phyloP scores from a whole-genome alignment of 2,888 invertebrate species.

The Agrotis clavis region DNA sequence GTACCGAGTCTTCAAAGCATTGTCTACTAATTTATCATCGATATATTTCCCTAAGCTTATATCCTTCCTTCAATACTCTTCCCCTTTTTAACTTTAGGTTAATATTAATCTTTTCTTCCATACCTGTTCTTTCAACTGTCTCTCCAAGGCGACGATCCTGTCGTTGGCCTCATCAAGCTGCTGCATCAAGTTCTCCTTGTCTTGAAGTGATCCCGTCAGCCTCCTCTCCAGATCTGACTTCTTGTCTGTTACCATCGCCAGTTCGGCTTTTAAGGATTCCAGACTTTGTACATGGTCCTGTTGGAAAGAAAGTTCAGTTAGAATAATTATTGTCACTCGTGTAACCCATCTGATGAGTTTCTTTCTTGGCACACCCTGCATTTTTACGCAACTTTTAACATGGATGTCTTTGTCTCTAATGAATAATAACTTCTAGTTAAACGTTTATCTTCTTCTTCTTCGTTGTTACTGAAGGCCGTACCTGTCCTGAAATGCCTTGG shows the following conservation, averaged over 20 bases:
- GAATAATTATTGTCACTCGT: too few relatives aligned
- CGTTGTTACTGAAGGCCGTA: too few relatives aligned
- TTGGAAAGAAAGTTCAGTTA: constrained; percentile 21
- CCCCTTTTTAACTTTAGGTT: too few relatives aligned
- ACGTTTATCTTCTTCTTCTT: too few relatives aligned
- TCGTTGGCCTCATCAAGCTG: constrained; percentile 98
- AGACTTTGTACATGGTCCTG: constrained; percentile 97
- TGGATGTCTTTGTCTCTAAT: too few relatives aligned
- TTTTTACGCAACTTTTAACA: too few relatives aligned
- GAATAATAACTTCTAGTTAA: too few relatives aligned
- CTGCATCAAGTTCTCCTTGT: constrained; percentile 95
- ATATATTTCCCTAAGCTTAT: background rate
- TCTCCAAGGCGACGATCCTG: constrained; percentile 96
- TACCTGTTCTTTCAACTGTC: constrained; percentile 96
- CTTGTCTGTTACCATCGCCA: constrained; percentile 95
- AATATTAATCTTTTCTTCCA: constrained; percentile 37
- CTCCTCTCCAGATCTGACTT: constrained; percentile 96
- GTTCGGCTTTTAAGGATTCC: constrained; percentile 96
- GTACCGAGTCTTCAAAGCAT: too few relatives aligned
- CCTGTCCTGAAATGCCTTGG: too few relatives aligned
- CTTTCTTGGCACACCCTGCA: too few relatives aligned
- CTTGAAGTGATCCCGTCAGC: constrained; percentile 94
- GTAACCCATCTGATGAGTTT: too few relatives aligned
- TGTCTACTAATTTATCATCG: background rate
- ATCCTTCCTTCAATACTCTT: too few relatives aligned